A percentile compares a stretch with the other conserved stretches of the same genome.
phyloP scores from a whole-genome alignment of 2,113 vertebrate genomes.

The Cavia aperea region DNA sequence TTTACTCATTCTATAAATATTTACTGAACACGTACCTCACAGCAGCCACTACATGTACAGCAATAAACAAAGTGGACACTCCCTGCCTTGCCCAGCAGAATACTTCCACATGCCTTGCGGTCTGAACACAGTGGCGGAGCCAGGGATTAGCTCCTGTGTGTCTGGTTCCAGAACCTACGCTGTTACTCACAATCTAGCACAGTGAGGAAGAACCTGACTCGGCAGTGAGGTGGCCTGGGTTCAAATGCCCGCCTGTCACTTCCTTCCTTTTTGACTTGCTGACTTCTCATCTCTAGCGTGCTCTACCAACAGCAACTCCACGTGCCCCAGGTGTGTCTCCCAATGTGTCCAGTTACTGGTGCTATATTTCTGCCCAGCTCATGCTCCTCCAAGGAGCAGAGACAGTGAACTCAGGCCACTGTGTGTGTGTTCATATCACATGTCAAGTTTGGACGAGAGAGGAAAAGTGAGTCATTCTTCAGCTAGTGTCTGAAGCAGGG shows the following conservation, averaged over 20 bases:
- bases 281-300: neutral
- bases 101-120: neutral
- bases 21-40: neutral
- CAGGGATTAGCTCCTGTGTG: neutral
- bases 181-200: neutral
- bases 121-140: neutral
- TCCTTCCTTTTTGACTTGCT: neutral
- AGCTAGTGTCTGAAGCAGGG: neutral
- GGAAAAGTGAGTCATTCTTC: neutral
- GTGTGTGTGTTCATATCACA: neutral
- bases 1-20: neutral
- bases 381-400: neutral
- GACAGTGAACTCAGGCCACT: neutral
- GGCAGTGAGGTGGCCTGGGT: neutral
- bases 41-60: neutral
- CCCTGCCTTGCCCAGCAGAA: neutral
- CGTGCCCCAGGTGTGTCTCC: neutral
- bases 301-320: neutral
- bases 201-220: neutral
- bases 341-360: neutral
- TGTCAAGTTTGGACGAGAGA: neutral
- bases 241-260: neutral
- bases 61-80: neutral
- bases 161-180: neutral
- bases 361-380: too few relatives aligned